Evolutionary conservation across 2,113 vertebrate genomes (phyloP).

Genomic region (Otolemur garnettii): DNA sequence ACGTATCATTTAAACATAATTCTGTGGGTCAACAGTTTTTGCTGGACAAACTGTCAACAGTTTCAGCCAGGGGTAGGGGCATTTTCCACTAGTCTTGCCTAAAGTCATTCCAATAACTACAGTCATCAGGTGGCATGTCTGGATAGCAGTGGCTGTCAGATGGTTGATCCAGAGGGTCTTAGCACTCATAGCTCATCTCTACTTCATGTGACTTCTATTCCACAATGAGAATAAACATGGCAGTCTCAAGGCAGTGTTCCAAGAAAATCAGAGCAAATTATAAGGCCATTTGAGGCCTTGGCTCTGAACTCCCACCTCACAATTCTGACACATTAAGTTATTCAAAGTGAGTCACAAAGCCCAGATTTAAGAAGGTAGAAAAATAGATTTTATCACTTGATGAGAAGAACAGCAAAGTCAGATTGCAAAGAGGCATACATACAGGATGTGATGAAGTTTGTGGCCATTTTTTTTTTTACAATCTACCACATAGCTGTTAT

Average conservation of each 20-base stretch:
- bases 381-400: neutral
- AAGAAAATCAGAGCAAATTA: neutral
- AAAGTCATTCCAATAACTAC: neutral
- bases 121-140: neutral
- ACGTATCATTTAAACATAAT: slow-evolving; percentile 14
- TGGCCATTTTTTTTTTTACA: neutral
- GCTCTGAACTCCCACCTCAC: neutral
- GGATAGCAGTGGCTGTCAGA: neutral
- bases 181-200: neutral
- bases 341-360: neutral
- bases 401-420: neutral
- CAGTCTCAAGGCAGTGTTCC: neutral
- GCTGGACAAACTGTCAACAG: too few species aligned
- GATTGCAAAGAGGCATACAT: neutral
- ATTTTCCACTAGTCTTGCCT: neutral
- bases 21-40: neutral
- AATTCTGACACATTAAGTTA: neutral
- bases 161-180: neutral
- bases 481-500: neutral
- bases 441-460: neutral
- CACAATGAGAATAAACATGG: too few species aligned
- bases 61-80: neutral
- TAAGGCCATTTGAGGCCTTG: neutral
- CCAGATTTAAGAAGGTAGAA: neutral
- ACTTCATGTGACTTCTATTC: neutral